Evolutionary conservation across 1,140 invertebrate species (phyloP).

Genomic region (Musca vetustissima): DNA sequence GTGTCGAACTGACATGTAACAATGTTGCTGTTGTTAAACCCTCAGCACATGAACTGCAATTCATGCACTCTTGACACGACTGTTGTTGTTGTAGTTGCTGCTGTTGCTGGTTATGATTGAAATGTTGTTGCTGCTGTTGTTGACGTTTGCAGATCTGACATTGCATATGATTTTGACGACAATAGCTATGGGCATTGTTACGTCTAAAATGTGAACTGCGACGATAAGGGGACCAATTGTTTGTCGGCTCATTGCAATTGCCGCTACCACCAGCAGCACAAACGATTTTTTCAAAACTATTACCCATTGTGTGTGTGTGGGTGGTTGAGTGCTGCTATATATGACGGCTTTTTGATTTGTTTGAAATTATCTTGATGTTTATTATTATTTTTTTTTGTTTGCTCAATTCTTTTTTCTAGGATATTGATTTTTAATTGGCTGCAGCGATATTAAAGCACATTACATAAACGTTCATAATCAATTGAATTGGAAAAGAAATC

Average conservation of each 20-base stretch:
- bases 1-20: slow-evolving; percentile 46
- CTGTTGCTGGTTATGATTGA: slow-evolving; percentile 20
- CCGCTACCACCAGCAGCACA: not conserved
- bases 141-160: slow-evolving; percentile 5
- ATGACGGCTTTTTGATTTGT: no score
- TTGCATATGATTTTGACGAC: slow-evolving; percentile 1
- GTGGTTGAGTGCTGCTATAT: no score
- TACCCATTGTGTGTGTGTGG: slow-evolving; percentile 22
- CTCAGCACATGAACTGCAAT: not conserved
- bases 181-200: not conserved
- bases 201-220: not conserved
- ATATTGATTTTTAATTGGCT: no score
- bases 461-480: no score
- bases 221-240: slow-evolving; percentile 21
- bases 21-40: slow-evolving; percentile 23
- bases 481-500: no score
- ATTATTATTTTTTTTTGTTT: no score
- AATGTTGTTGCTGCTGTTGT: slow-evolving; percentile 5
- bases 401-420: no score
- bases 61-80: not conserved
- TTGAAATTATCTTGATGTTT: no score
- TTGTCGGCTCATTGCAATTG: not conserved
- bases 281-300: slow-evolving; percentile 29
- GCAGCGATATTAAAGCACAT: no score
- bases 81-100: slow-evolving; percentile 19